These are phyloP conservation scores for Drosophila nr. medialis DNA, from an alignment of 2,888 invertebrate genomes.

Conservation along the genomic window DNA sequence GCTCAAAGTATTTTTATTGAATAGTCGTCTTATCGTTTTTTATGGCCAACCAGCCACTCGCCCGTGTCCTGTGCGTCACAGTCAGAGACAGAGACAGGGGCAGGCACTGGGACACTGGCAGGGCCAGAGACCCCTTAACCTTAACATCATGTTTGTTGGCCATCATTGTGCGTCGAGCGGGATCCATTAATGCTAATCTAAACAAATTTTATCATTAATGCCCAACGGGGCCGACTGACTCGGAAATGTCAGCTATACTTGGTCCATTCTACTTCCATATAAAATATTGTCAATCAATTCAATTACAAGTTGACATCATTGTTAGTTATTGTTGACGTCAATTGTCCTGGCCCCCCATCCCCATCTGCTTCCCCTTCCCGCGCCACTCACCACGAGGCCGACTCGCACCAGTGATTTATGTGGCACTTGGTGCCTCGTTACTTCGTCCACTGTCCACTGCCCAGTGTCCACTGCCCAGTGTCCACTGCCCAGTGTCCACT, in stretches of 20 bases:
- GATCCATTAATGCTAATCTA: constrained; percentile 82
- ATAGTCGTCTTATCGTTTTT: constrained; percentile 78
- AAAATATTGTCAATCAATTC: constrained; percentile 84
- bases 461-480: constrained; percentile 9
- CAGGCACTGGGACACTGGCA: constrained; percentile 8
- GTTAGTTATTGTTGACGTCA: constrained; percentile 80
- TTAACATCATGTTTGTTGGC: constrained; percentile 26
- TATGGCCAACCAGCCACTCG: constrained; percentile 67
- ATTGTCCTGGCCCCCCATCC: constrained; percentile 57
- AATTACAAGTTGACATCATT: constrained; percentile 81
- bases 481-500: constrained; percentile 10
- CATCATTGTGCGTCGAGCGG: constrained; percentile 24
- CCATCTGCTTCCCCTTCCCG: background rate
- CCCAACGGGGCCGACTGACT: constrained; percentile 31
- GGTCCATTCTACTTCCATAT: constrained; percentile 51
- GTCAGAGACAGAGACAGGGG: constrained; percentile 1
- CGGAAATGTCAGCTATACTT: constrained; percentile 29
- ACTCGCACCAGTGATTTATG: constrained; percentile 66
- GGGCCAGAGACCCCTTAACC: constrained; percentile 18
- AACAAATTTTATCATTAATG: constrained; percentile 81
- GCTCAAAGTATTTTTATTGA: constrained; percentile 83
- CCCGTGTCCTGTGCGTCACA: constrained; percentile 54
- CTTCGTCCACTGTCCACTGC: constrained; percentile 25
- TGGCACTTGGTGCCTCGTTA: constrained; percentile 57
- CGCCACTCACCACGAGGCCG: constrained; percentile 1